Conservation (phyloP, 2,888 invertebrate genomes). For the Sinhomidia bicolor region DNA sequence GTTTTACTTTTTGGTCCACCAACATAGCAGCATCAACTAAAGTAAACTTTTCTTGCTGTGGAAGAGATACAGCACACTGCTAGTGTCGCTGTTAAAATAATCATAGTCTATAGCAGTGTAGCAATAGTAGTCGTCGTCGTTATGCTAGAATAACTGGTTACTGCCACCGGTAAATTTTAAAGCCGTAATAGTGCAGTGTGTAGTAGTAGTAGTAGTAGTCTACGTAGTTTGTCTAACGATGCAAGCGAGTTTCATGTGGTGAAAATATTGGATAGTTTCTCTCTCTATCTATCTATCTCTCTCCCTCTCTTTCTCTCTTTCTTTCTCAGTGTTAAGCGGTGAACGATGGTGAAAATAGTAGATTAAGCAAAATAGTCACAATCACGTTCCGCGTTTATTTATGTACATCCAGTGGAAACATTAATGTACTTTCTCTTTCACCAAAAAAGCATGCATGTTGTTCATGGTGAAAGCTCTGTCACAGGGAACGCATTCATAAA, state of each 20-base stretch:
- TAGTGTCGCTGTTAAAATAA: too few species aligned
- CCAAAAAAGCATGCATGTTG: not conserved
- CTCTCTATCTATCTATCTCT: not conserved
- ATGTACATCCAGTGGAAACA: not conserved
- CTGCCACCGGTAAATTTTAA: not conserved
- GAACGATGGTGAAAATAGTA: conserved; percentile 17
- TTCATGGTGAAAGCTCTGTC: conserved; percentile 7
- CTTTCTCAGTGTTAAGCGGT: not conserved
- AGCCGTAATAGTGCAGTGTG: too few species aligned
- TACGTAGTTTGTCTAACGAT: conserved; percentile 13
- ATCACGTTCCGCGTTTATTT: conserved; percentile 28
- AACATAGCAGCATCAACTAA: too few species aligned
- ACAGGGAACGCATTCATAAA: conserved; percentile 5
- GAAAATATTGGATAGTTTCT: not conserved
- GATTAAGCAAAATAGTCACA: conserved; percentile 20
- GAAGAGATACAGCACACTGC: too few species aligned
- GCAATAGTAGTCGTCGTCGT: not conserved
- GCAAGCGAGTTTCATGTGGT: conserved; percentile 24
- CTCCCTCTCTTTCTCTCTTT: too few species aligned
- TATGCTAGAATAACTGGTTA: not conserved
- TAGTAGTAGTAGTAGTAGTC: too few species aligned
- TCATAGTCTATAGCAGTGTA: too few species aligned
- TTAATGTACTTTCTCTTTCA: not conserved
- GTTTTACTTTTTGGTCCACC: conserved; percentile 2
- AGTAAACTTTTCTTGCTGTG: too few species aligned